A percentile compares a stretch with the other conserved stretches of the same genome.
These are phyloP conservation scores for Sminthurinus aureus DNA, from an alignment of 2,888 invertebrate species.

Conservation along the genomic window DNA sequence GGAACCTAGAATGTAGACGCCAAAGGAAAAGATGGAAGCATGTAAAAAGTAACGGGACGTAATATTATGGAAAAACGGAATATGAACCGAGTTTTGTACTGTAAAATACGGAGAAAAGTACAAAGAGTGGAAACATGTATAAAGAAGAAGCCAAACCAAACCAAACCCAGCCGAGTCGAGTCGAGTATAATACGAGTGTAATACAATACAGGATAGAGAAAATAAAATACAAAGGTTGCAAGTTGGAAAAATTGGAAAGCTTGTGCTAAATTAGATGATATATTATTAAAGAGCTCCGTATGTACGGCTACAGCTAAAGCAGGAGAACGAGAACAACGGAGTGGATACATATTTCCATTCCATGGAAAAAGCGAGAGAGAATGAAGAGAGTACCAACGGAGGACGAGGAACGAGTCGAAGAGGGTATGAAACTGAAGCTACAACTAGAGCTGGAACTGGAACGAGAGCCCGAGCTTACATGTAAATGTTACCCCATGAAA, in stretches of 20 bases:
- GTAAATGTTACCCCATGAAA: neutral
- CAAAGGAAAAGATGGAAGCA: neutral
- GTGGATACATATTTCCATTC: neutral
- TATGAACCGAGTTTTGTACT: too few relatives aligned
- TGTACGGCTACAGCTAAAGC: slow-evolving; percentile 19
- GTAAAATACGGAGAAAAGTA: slow-evolving; percentile 15
- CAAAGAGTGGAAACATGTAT: slow-evolving; percentile 38
- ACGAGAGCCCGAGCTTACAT: neutral
- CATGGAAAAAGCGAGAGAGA: slow-evolving; percentile 9
- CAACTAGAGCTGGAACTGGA: neutral
- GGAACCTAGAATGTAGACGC: too few relatives aligned
- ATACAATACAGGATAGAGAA: slow-evolving; percentile 17
- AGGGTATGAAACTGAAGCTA: slow-evolving; percentile 1
- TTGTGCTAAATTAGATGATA: slow-evolving; percentile 60
- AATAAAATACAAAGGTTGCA: slow-evolving; percentile 39
- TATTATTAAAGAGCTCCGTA: slow-evolving; percentile 58
- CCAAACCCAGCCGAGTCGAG: neutral
- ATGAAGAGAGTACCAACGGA: slow-evolving; percentile 20
- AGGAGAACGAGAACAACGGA: neutral
- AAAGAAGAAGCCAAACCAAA: slow-evolving; percentile 39
- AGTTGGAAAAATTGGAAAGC: slow-evolving; percentile 56
- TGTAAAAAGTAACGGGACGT: too few relatives aligned
- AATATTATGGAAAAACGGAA: too few relatives aligned
- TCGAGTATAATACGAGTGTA: neutral
- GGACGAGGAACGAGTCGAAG: slow-evolving; percentile 12